Evolutionary conservation across 2,113 vertebrate species (phyloP), one percentile per base, ranked within the genome.

Genomic region (Rafetus swinhoei): DNA sequence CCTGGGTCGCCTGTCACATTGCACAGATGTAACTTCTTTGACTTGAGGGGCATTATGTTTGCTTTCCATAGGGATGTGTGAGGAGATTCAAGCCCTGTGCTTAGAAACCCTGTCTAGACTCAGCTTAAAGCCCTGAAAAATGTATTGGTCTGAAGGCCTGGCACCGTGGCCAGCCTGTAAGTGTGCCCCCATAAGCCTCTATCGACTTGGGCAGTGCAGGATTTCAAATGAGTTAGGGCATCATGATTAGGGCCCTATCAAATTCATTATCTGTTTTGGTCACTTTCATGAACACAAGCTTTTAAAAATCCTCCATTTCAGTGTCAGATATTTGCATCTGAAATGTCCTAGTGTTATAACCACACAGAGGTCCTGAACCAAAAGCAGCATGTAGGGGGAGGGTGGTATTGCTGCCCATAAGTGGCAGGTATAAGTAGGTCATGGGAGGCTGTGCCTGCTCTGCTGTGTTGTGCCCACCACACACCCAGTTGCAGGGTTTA

Each of bases 101-200:
- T 21, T 56, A 45, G 52, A n/a, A 3, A 5, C 3, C 2, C 13
- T 7, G 3, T 32, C 3, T 18, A 6, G 10, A 35, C 7, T 6
- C 87, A 1, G 2, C 1, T 25, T 24, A 3, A 77, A 18, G 45
- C 16, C 45, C 55, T 29, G 39, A 39, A 39, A 7, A 10, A 9
- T 21, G 2, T 29, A 16, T 11, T 24, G 54, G 5, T 21, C 27
- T 19, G 27, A 4, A 80, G 14, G 53, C 54, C 6, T n/a, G 2
- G 1, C 5, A 1, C 56, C 32, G 29, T 7, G 60, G 60, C 0
- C 7, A 2, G 22, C 45, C 29, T 1, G 32, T 1, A 3, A 29
- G 65, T 10, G 35, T 21, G 53, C 39, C 19, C 29, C n/a, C 53
- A 8, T 19, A 55, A 21, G 55, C 57, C 32, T 45, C 76, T 7